Percentiles rank a stretch among this genome's conserved stretches.
Conservation (phyloP, 2,113 vertebrate species). For the human region DNA sequence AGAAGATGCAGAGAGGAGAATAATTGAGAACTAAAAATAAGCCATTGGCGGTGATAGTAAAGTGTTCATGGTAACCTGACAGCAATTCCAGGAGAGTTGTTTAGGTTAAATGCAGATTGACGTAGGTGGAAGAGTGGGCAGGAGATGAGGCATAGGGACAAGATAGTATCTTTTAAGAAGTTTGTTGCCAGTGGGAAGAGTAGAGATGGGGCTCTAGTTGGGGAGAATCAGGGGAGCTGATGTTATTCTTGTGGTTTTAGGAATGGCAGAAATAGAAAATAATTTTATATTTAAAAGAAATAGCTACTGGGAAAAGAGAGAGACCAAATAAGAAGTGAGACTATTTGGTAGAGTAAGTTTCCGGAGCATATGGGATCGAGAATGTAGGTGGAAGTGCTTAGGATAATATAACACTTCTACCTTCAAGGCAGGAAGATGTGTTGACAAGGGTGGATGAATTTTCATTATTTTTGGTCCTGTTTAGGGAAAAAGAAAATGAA, state of each 20-base stretch:
- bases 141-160: too few species aligned
- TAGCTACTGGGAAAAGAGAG: neutral
- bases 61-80: neutral
- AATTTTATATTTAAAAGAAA: neutral
- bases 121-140: neutral
- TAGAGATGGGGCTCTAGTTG: neutral
- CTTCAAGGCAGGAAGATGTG: neutral
- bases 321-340: neutral
- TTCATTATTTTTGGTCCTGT: neutral
- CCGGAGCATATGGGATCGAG: neutral
- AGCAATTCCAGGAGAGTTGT: neutral
- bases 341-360: neutral
- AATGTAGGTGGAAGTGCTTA: neutral
- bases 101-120: neutral
- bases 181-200: neutral
- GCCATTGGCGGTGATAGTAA: neutral
- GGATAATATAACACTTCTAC: neutral
- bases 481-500: neutral
- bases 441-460: neutral
- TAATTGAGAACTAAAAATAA: neutral
- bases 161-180: neutral
- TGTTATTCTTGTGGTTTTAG: neutral
- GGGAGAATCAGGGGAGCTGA: neutral
- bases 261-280: neutral
- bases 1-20: neutral